These are phyloP conservation scores for Pseudomyrmex flavicornis DNA, from an alignment of 1,140 invertebrate species.

Conservation along the genomic window DNA sequence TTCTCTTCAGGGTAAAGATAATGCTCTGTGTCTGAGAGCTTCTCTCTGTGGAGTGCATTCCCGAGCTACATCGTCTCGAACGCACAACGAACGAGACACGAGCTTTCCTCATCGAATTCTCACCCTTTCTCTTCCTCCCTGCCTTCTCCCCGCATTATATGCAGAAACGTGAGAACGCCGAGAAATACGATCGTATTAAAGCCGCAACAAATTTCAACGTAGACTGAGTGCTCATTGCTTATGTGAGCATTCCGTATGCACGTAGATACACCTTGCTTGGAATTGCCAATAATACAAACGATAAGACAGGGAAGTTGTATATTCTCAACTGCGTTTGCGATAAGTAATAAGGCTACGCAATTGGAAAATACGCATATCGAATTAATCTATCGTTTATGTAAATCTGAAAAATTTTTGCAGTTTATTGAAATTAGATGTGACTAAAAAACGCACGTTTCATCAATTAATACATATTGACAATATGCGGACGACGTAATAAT, in stretches of 20 bases:
- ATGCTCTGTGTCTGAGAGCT: constrained; percentile 4
- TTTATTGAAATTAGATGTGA: not conserved
- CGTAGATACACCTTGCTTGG: not conserved
- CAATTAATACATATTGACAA: too few relatives aligned
- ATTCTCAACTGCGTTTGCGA: constrained; percentile 5
- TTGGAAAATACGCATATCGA: not conserved
- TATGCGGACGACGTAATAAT: constrained; percentile 11
- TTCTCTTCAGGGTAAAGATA: constrained; percentile 10
- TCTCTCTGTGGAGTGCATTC: constrained; percentile 13
- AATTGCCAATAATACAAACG: constrained; percentile 19
- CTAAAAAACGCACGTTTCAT: too few relatives aligned
- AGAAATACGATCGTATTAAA: constrained; percentile 60
- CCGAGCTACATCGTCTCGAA: not conserved
- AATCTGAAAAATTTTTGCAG: not conserved
- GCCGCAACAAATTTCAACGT: constrained; percentile 59
- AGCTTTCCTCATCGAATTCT: constrained; percentile 34
- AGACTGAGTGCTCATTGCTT: constrained; percentile 58
- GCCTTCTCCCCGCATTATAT: constrained; percentile 10
- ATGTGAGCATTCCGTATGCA: constrained; percentile 41
- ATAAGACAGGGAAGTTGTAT: constrained; percentile 13
- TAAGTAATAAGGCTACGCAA: constrained; percentile 36
- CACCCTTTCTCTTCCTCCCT: too few relatives aligned
- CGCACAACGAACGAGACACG: constrained; percentile 28
- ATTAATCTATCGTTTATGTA: not conserved
- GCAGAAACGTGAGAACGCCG: constrained; percentile 53